Percentiles rank a stretch among this genome's conserved stretches.
Conservation (phyloP, 2,888 invertebrate species). For the Pollenia griseotomentosa region DNA sequence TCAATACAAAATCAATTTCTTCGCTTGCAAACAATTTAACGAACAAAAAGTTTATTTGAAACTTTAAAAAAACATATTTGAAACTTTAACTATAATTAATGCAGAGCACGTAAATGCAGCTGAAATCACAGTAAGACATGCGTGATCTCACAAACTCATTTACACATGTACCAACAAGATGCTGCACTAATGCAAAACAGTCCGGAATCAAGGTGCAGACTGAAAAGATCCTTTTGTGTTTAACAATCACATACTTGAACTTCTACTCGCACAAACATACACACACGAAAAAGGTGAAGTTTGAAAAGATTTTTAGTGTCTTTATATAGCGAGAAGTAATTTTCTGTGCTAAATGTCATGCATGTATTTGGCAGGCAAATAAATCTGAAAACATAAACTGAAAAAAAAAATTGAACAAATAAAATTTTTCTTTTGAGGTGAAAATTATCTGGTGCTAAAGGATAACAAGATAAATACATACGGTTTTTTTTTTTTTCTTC, state of each 20-base stretch:
- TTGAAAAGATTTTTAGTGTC: conserved; percentile 4
- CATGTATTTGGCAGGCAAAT: conserved; percentile 4
- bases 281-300: not conserved
- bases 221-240: conserved; percentile 52
- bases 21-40: not conserved
- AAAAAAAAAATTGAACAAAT: not conserved
- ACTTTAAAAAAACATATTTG: not conserved
- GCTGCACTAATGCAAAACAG: conserved; percentile 37
- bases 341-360: conserved; percentile 25
- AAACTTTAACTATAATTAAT: conserved; percentile 40
- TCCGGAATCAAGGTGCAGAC: conserved; percentile 56
- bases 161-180: conserved; percentile 2
- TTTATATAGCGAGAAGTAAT: not conserved
- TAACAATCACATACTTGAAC: conserved; percentile 23
- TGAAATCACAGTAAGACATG: conserved; percentile 62
- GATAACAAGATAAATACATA: conserved; percentile 29
- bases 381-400: not conserved
- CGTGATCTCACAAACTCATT: conserved; percentile 37
- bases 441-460: conserved; percentile 41
- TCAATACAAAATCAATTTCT: not conserved
- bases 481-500: conserved; percentile 2
- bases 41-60: not conserved
- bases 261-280: not conserved
- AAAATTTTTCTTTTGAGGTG: conserved; percentile 16
- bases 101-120: conserved; percentile 58